Base-by-base conservation (phyloP, 2,888 invertebrate genomes). In the Xestia c-nigrum region DNA sequence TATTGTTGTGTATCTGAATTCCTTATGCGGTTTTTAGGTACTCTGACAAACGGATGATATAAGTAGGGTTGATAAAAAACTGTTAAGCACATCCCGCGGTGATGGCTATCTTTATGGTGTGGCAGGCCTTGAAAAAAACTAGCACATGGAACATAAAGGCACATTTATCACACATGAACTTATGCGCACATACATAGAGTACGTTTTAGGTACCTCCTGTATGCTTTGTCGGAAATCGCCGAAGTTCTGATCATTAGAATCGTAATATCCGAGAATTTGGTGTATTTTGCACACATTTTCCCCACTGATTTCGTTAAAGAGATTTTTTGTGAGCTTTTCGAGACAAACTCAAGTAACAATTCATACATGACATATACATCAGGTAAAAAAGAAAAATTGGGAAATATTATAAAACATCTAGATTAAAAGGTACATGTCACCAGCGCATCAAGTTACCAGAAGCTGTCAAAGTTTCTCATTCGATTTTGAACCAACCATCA, bases 101-200 rank as follows among this genome's bases (percentile, higher is more conserved):
- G 90, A 91, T 90, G 72, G 64, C 76, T 85, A 91, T 91, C 91
- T 91, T 74, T 89, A 88, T 88, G 74, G 87, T 77, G 84, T 81
- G 38, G 87, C 70, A 85, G 84, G 83, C 91, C 90, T 91, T 90
- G 89, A 86, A 85, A 83, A 79, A 55, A 84, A 80, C 77, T 76
- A 78, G 69, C 76, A 66, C 83, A 68, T 10, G 31, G 63, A 74
- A 76, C 74, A 76, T 70, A 70, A 76, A 84, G 65, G 61, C 59
- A 74, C 72, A 67, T 64, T 40, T 43, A 79, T 70, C 68, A 65
- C 43, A 46, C 31, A 69, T 77, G 50, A 63, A 76, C 55, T 65
- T 72, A 52, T n/a, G 5, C 47, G 21, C 14, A 46, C 50, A 77
- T 40, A 31, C n/a, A 19, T 40, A 43, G 38, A 40, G 6, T 55